Base-by-base conservation (phyloP, 1,140 invertebrate genomes). In the Tenebrio molitor region DNA sequence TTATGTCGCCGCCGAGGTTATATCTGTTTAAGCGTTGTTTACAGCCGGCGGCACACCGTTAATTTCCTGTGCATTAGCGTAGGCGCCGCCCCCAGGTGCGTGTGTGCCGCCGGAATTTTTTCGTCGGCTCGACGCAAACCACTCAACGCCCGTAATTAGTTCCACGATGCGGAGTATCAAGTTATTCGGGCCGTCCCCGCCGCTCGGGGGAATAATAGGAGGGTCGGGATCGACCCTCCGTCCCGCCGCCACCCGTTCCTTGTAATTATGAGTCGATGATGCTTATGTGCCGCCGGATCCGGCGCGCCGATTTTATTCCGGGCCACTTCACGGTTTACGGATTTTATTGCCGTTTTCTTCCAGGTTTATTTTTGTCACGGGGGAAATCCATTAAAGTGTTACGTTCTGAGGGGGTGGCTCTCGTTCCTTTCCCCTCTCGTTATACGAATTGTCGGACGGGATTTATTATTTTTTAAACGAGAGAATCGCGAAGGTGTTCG, bases 331-430 rank as follows among this genome's bases (percentile, higher is more conserved):
- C 50, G 23, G 21, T 53, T 53, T 23, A 8, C 17, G 21, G 50
- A 58, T 58, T 58, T 58, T 58, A 58, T 58, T 58, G 23, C 2
- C 21, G 14, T 39, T 12, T 39, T 39, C 36, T 39, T 12, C 7
- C 5, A 39, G 36, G 36, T 58, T 58, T 58, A 58, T 58, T 58
- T 58, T 34, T 58, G 50, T 58, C 50, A 58, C 50, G 50, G 23
- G 50, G 23, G 50, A 58, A 58, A 58, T 58, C 50, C 50, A 58
- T 58, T 58, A 58, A 29, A 58, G 50, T 58, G 23, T 58, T 58
- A 29, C 21, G 21, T 58, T 58, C 25, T 58, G 50, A 58, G 5
- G 36, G 12, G 36, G 36, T 2, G 36, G 36, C 36, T 39, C 7
- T n/a, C 12, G 36, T n/a, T n/a, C n/a, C n/a, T n/a, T n/a, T n/a